Conservation (phyloP, 2,113 vertebrate genomes). For the Stegostoma tigrinum region DNA sequence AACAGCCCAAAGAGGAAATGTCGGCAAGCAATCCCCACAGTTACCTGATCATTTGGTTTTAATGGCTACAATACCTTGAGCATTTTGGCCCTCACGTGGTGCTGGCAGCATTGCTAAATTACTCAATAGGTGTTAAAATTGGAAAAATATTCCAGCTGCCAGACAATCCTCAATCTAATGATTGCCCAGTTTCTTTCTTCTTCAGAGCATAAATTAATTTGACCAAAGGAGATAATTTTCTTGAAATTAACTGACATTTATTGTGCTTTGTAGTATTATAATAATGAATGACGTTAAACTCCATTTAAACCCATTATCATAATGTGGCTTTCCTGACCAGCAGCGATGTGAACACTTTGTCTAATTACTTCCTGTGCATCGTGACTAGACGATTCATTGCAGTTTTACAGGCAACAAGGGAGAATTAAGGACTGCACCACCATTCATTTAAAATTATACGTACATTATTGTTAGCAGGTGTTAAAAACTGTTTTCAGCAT, state of each 20-base stretch:
- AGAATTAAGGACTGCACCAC: neutral
- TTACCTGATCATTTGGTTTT: neutral
- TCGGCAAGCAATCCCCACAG: neutral
- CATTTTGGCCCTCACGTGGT: neutral
- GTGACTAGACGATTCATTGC: neutral
- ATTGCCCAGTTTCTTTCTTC: neutral
- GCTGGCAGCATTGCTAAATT: neutral
- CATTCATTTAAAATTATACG: neutral
- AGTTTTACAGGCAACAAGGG: conserved; percentile 1
- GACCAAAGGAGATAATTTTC: conserved; percentile 4
- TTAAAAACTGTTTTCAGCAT: neutral
- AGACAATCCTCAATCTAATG: neutral
- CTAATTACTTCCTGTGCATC: conserved; percentile 31
- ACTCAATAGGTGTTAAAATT: neutral
- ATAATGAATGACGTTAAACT: conserved; percentile 3
- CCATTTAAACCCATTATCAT: conserved; percentile 25
- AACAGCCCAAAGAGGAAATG: neutral
- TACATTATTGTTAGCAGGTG: neutral
- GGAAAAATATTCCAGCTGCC: neutral
- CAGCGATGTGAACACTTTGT: conserved; percentile 20
- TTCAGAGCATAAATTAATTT: neutral
- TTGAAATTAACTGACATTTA: conserved; percentile 12
- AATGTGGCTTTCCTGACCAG: conserved; percentile 15
- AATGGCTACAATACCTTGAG: neutral
- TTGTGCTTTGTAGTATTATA: neutral